Base-by-base conservation (phyloP, 1,140 invertebrate genomes). In the Saccostrea cuccullata region DNA sequence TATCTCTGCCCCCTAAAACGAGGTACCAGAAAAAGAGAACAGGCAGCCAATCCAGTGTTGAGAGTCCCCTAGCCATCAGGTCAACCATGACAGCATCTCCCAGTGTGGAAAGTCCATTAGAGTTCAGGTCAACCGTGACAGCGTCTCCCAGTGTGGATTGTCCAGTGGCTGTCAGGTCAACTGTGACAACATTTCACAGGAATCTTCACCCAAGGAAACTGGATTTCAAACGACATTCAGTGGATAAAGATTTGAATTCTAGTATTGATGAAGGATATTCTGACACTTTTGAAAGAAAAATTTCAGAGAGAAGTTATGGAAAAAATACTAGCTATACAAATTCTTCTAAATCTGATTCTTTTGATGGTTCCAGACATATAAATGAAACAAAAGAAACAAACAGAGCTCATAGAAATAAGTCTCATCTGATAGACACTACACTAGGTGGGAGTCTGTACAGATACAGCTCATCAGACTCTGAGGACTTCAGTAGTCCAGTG, bases 21-120 rank as follows among this genome's bases (percentile, higher is more conserved):
- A 23, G 55, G 55, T 84, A 55, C 55, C 82, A 55, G 20, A 85
- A 85, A 40, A 85, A 60, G 58, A 55, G n/a, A 84, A 84, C 82
- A 36, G 23, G 9, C 70, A 77, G 70, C 15, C 70, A 30, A 5
- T 30, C 70, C 23, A 77, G 70, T 0, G 30, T 36, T 12, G 70
- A 77, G 12, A 84, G 82, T 55, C 55, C 84, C 23, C 23, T 23
- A 1, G 20, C 13, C 8, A 6, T 23, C 11, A 17, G 26, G 55
- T 56, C 36, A 84, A 84, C 55, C 40, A 56, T 40, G 83, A 55
- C 30, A 26, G 36, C 23, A 17, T 47, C 83, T 84, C n/a, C 47
- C 8, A 23, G 60, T 6, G n/a, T 67, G 60, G 60, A 67, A 2
- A 82, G 77, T 30, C 47, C 83, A 84, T 2, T 12, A 20, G 20